Percentiles rank a stretch among this genome's conserved stretches.
Evolutionary conservation across 2,888 invertebrate genomes (phyloP).

Genomic region (Troides aeacus): DNA sequence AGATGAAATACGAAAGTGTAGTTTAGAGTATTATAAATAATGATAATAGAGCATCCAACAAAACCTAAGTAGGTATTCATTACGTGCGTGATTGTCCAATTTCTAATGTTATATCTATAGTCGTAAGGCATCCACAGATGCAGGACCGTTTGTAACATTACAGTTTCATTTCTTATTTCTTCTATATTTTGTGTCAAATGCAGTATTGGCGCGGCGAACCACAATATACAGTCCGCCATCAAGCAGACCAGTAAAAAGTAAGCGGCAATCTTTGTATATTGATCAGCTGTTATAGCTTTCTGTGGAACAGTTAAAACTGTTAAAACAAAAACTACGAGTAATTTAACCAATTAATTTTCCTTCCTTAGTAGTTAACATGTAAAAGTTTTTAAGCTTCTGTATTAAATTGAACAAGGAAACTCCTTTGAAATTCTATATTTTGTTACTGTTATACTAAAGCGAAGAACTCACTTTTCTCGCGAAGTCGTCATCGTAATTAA

Average conservation of each 20-base stretch:
- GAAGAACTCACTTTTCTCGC: not conserved
- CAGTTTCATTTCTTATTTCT: conserved; percentile 39
- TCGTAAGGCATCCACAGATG: conserved; percentile 48
- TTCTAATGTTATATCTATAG: conserved; percentile 41
- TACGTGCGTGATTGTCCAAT: conserved; percentile 39
- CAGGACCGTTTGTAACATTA: conserved; percentile 41
- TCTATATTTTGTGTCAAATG: conserved; percentile 40
- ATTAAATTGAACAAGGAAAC: no score
- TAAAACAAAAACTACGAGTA: no score
- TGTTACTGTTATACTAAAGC: no score
- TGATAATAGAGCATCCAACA: conserved; percentile 32
- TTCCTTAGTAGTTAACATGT: no score
- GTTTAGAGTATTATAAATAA: conserved; percentile 40
- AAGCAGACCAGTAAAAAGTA: no score
- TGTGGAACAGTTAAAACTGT: no score
- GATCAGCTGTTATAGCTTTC: no score
- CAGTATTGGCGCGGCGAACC: conserved; percentile 29
- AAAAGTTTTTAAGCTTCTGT: no score
- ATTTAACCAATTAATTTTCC: no score
- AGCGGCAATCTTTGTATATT: no score
- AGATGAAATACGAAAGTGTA: conserved; percentile 44
- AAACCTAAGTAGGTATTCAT: conserved; percentile 35
- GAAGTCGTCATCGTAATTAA: not conserved
- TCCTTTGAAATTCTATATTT: no score
- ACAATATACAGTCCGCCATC: no score